Conservation (phyloP, 2,797 vertebrate species). For the Margarornis squamiger region DNA sequence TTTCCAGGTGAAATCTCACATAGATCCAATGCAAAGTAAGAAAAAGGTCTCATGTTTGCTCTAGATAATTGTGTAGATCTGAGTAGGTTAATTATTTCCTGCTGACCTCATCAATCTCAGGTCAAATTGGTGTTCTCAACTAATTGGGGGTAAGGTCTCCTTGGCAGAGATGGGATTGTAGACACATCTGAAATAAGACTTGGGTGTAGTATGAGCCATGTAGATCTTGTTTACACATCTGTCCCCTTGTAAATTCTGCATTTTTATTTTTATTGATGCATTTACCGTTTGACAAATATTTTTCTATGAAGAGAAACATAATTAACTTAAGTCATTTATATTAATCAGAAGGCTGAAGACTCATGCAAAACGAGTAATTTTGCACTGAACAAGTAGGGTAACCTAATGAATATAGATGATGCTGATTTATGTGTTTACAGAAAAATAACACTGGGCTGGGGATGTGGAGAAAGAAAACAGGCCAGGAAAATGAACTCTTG, state of each 20-base stretch:
- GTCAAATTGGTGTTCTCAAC: background rate
- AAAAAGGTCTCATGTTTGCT: background rate
- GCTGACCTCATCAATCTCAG: background rate
- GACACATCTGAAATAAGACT: background rate
- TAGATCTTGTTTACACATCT: constrained; percentile 15
- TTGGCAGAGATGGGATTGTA: background rate
- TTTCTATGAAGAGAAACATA: constrained; percentile 75
- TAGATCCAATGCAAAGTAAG: background rate
- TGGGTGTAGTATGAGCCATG: background rate
- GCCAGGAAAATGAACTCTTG: constrained; percentile 43
- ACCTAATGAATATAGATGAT: constrained; percentile 77
- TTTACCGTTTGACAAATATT: constrained; percentile 75
- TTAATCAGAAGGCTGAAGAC: constrained; percentile 75
- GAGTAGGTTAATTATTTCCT: background rate
- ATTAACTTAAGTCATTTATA: constrained; percentile 81
- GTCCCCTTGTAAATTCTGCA: background rate
- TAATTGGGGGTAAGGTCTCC: background rate
- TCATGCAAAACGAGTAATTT: constrained; percentile 74
- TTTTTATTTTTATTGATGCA: constrained; percentile 73
- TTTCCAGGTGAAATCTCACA: background rate
- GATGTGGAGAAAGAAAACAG: background rate
- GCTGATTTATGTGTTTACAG: constrained; percentile 78
- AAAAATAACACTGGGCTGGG: constrained; percentile 31
- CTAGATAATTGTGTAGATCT: background rate
- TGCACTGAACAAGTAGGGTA: constrained; percentile 62